Conservation (phyloP, 2,113 vertebrate species). For the human region GRCh38 chr21:43748501-43749000, state of each 20-base stretch:
- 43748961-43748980: background rate
- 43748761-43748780: background rate
- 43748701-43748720: no score
- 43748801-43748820: background rate
- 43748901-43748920: background rate
- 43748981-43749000: conserved; percentile 88
- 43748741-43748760: background rate
- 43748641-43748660: accelerated
- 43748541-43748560: accelerated
- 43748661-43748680: accelerated
- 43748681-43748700: background rate
- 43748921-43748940: no score
- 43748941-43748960: accelerated
- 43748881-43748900: background rate
- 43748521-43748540: background rate
- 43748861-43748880: background rate
- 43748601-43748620: background rate
- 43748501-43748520: background rate
- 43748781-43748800: background rate
- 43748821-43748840: no score
- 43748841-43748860: no score
- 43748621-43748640: no score
- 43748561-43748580: background rate
- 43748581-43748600: accelerated
- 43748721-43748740: background rate